Conservation (phyloP, 2,888 invertebrate genomes). For the Pyrgus malvae region DNA sequence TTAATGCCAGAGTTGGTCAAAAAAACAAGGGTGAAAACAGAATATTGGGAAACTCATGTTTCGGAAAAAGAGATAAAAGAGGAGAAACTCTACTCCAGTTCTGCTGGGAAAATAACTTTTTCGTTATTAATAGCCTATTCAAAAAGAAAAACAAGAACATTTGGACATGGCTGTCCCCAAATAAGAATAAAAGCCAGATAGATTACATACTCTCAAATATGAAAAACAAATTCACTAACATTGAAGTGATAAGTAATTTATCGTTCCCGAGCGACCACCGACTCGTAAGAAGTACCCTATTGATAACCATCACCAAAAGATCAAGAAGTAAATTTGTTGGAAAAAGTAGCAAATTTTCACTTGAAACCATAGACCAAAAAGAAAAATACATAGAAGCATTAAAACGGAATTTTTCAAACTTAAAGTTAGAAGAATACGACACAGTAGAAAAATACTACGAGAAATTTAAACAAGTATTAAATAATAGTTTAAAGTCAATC, state of each 20-base stretch:
- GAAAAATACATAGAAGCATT: slow-evolving; percentile 12
- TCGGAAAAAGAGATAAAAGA: slow-evolving; percentile 32
- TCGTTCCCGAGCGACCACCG: slow-evolving; percentile 26
- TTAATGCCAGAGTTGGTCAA: slow-evolving; percentile 21
- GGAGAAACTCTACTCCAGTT: slow-evolving; percentile 30
- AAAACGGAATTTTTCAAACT: not conserved
- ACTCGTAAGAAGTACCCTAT: slow-evolving; percentile 19
- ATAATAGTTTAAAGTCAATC: slow-evolving; percentile 8
- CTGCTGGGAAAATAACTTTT: slow-evolving; percentile 28
- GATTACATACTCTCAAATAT: slow-evolving; percentile 24
- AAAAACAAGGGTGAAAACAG: slow-evolving; percentile 21
- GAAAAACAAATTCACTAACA: slow-evolving; percentile 22
- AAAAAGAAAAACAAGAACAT: slow-evolving; percentile 29
- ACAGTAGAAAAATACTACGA: slow-evolving; percentile 20
- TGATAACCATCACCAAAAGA: slow-evolving; percentile 11
- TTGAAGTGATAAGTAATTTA: slow-evolving; percentile 23
- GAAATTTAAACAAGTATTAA: slow-evolving; percentile 18
- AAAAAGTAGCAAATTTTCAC: slow-evolving; percentile 5
- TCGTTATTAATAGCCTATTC: slow-evolving; percentile 27
- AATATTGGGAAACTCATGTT: slow-evolving; percentile 27
- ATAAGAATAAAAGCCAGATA: slow-evolving; percentile 25
- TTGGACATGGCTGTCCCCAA: slow-evolving; percentile 27
- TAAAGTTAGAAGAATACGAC: slow-evolving; percentile 8
- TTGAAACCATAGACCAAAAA: slow-evolving; percentile 17
- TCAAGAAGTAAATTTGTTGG: slow-evolving; percentile 22